Evolutionary conservation across 2,888 invertebrate genomes (phyloP), one percentile per base, ranked within the genome.

Genomic region (Ophraella communa): DNA sequence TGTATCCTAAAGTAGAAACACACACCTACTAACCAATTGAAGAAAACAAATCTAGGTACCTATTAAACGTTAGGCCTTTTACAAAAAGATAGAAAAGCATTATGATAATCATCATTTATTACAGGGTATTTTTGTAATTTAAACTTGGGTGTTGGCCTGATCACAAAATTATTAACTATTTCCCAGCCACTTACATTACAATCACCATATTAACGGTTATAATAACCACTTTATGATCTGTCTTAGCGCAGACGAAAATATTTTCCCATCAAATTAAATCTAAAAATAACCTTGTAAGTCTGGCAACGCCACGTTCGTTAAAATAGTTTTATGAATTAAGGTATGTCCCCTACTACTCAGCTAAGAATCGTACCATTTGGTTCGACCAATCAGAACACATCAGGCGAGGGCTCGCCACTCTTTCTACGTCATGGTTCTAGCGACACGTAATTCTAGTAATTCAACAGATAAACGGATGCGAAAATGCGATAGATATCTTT

Each of bases 381-480:
- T 51, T 51, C 49, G 49, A 51, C 49, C 49, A 51, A 51, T 51
- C 14, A 51, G 27, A 51, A 27, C n/a, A 51, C 49, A 51, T 27
- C 49, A 51, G 49, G 49, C 49, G 49, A 51, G 49, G 49, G 49
- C 49, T 51, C 49, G 49, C 27, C 49, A 51, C 24, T 51, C 49
- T 24, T 5, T 21, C 49, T 51, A 51, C 49, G 49, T 51, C 49
- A 51, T 10, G 4, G 27, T 7, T 51, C 14, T 24, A 17, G 14
- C 5, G 24, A 51, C 24, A 27, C 24, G 49, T 51, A 51, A 51
- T 51, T 51, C 49, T 51, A 51, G 49, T 51, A 51, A 51, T 51
- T 51, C 27, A 24, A 51, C 27, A 24, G 24, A 14, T 18, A 17
- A 21, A 14, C 49, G 49, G 49, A 51, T 51, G 14, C 27, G 24